phyloP scores from a whole-genome alignment of 2,113 vertebrate species.

The Mugil cephalus region DNA sequence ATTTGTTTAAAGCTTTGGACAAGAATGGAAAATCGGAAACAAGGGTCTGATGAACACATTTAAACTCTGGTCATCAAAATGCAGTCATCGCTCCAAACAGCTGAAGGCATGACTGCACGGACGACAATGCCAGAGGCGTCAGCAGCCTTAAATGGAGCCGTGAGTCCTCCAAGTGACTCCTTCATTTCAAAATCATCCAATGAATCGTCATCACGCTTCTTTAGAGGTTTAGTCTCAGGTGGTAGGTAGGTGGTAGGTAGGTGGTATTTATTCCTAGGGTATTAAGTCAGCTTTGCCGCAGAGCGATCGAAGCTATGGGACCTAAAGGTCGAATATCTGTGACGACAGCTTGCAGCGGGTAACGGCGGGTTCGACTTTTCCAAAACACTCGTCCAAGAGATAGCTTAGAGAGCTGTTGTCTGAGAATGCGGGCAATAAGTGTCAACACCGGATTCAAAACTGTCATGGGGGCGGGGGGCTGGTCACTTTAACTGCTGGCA shows the following conservation, averaged over 20 bases:
- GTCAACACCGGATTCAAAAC: constrained; percentile 34
- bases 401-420: constrained; percentile 35
- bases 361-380: neutral
- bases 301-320: constrained; percentile 23
- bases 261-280: too few species aligned
- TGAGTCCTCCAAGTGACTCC: constrained; percentile 46
- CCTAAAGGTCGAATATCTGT: constrained; percentile 44
- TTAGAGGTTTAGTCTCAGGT: too few species aligned
- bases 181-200: too few species aligned
- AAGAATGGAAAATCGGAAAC: too few species aligned
- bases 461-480: neutral
- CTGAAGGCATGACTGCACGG: constrained; percentile 53
- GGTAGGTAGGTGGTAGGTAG: too few species aligned
- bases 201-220: too few species aligned
- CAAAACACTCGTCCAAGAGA: constrained; percentile 31
- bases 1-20: too few species aligned
- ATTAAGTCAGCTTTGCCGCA: constrained; percentile 1
- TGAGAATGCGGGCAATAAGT: constrained; percentile 56
- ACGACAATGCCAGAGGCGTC: constrained; percentile 46
- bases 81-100: constrained; percentile 50
- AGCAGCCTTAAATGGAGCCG: constrained; percentile 43
- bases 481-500: neutral
- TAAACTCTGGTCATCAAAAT: neutral
- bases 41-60: too few species aligned
- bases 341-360: constrained; percentile 25